These are phyloP conservation scores for Paramisgurnus dabryanus DNA, from an alignment of 2,113 vertebrate genomes.

Conservation along the genomic window DNA sequence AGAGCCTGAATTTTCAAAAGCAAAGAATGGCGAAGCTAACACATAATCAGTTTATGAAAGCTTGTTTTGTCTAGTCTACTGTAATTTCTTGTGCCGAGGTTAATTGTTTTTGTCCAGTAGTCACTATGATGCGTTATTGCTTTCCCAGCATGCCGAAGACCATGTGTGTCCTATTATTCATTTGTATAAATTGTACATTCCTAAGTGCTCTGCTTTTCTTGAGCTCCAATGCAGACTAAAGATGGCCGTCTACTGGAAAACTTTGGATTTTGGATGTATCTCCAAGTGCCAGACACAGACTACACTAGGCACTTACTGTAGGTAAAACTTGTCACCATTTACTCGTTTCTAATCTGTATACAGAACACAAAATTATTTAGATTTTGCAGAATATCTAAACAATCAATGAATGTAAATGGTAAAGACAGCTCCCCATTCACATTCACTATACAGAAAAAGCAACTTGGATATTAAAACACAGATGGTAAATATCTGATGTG, in stretches of 20 bases:
- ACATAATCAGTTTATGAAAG: background rate
- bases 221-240: constrained; percentile 23
- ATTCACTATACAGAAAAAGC: too few relatives aligned
- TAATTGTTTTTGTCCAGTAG: constrained; percentile 28
- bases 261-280: constrained; percentile 2
- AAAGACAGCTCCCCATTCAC: too few relatives aligned
- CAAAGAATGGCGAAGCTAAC: background rate
- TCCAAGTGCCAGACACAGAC: constrained; percentile 5
- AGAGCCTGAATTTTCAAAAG: constrained; percentile 7
- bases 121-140: background rate
- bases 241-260: constrained; percentile 31
- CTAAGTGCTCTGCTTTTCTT: constrained; percentile 26
- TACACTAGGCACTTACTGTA: too few relatives aligned
- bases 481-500: background rate
- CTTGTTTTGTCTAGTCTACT: background rate
- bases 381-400: too few relatives aligned
- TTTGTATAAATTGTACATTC: constrained; percentile 38
- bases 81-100: background rate
- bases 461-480: too few relatives aligned
- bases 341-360: too few relatives aligned
- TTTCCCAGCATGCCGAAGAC: constrained; percentile 16
- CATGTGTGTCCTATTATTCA: constrained; percentile 37
- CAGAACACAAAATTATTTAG: too few relatives aligned
- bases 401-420: too few relatives aligned
- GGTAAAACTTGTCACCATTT: too few relatives aligned